These are phyloP conservation scores for Branchipolynoe longqiensis DNA, from an alignment of 2,888 invertebrate species.

Conservation along the genomic window DNA sequence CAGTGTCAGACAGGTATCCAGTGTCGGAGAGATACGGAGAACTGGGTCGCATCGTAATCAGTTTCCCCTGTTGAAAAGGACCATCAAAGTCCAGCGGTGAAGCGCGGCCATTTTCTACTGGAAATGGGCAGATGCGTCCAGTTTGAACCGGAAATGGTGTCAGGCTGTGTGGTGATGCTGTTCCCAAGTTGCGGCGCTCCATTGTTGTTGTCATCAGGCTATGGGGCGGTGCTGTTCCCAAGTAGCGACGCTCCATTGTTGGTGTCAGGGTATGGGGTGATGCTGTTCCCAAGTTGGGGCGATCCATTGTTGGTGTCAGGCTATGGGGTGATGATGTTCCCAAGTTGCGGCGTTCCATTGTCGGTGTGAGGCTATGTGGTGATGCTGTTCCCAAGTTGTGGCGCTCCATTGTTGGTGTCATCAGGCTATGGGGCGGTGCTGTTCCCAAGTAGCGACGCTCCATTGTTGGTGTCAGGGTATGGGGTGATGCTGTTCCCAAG, in stretches of 20 bases:
- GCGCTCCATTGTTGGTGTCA: too few species aligned
- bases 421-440: too few species aligned
- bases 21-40: conserved; percentile 1
- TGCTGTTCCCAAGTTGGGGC: too few species aligned
- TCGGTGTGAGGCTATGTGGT: not conserved
- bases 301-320: too few species aligned
- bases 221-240: not conserved
- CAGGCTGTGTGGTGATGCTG: not conserved
- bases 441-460: too few species aligned
- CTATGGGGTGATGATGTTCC: too few species aligned
- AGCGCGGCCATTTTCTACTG: not conserved
- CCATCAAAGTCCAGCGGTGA: not conserved
- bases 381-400: not conserved
- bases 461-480: too few species aligned
- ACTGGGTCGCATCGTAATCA: not conserved
- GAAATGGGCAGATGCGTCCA: not conserved
- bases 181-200: not conserved
- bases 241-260: too few species aligned
- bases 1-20: conserved; percentile 3
- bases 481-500: too few species aligned
- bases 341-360: not conserved
- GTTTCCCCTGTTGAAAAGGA: not conserved
- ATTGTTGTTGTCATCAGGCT: not conserved
- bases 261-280: too few species aligned
- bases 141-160: not conserved